Percentiles rank a stretch among this genome's conserved stretches.
Conservation (phyloP, 2,888 invertebrate species). For the Lagria hirta region DNA sequence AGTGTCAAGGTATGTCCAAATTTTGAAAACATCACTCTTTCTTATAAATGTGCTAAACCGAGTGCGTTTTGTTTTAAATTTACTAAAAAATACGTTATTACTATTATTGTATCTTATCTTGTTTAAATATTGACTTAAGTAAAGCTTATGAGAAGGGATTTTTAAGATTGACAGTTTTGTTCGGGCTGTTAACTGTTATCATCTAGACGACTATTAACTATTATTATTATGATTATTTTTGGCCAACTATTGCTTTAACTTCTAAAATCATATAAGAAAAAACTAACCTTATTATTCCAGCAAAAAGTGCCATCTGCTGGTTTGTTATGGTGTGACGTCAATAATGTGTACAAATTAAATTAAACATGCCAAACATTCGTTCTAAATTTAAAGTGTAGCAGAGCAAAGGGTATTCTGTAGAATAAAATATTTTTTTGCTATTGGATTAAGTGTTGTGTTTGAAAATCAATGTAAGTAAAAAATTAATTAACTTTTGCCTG, state of each 20-base stretch:
- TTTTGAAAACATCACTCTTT: slow-evolving; percentile 6
- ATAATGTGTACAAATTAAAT: slow-evolving; percentile 1
- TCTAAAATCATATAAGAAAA: no score
- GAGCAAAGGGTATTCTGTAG: neutral
- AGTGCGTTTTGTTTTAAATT: no score
- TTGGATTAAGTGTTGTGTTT: neutral
- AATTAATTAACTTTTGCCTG: neutral
- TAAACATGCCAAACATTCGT: no score
- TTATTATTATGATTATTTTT: no score
- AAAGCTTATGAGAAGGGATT: neutral
- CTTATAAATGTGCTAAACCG: neutral
- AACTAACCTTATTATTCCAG: neutral
- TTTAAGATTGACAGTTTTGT: neutral
- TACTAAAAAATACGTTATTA: no score
- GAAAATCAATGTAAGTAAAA: neutral
- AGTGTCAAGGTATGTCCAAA: slow-evolving; percentile 35
- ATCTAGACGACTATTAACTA: no score
- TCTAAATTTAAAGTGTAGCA: no score
- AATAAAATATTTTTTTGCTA: neutral
- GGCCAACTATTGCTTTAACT: no score
- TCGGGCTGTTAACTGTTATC: neutral
- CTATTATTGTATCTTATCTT: slow-evolving; percentile 3
- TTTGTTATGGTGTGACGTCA: neutral
- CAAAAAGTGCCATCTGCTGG: neutral
- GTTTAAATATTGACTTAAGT: neutral